Evolutionary conservation across 1,140 invertebrate genomes (phyloP).

Genomic region (Drosophila bocki): DNA sequence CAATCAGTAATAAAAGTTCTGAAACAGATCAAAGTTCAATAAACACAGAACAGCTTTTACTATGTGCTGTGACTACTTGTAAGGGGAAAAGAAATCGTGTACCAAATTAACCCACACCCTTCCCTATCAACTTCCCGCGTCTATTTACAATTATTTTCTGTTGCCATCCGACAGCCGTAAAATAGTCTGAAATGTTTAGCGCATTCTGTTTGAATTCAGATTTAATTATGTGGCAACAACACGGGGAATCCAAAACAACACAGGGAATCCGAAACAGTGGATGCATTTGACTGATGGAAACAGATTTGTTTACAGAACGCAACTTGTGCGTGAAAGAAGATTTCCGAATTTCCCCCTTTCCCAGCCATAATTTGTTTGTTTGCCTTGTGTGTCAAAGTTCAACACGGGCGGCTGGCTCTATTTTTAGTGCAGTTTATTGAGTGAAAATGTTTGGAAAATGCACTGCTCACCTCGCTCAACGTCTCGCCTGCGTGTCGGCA

Average conservation of each 20-base stretch:
- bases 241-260: slow-evolving; percentile 33
- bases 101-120: background rate
- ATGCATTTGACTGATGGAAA: slow-evolving; percentile 48
- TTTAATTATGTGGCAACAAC: slow-evolving; percentile 83
- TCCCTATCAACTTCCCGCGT: slow-evolving; percentile 1
- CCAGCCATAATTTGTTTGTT: slow-evolving; percentile 70
- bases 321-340: slow-evolving; percentile 40
- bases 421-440: slow-evolving; percentile 69
- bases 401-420: slow-evolving; percentile 57
- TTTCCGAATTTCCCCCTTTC: slow-evolving; percentile 4
- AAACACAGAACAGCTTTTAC: slow-evolving; percentile 3
- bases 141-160: slow-evolving; percentile 37
- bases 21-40: slow-evolving; percentile 11
- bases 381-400: slow-evolving; percentile 74
- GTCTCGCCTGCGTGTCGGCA: slow-evolving; percentile 48
- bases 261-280: slow-evolving; percentile 5
- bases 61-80: background rate
- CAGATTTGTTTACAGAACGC: slow-evolving; percentile 57
- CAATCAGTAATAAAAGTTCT: slow-evolving; percentile 2
- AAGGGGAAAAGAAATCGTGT: background rate
- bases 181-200: slow-evolving; percentile 76
- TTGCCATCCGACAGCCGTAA: slow-evolving; percentile 59
- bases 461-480: slow-evolving; percentile 12
- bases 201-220: slow-evolving; percentile 79
- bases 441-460: slow-evolving; percentile 59